A percentile compares a stretch with the other conserved stretches of the same genome.
phyloP scores from a whole-genome alignment of 2,797 vertebrate genomes.

The Oreonectes daqikongensis region DNA sequence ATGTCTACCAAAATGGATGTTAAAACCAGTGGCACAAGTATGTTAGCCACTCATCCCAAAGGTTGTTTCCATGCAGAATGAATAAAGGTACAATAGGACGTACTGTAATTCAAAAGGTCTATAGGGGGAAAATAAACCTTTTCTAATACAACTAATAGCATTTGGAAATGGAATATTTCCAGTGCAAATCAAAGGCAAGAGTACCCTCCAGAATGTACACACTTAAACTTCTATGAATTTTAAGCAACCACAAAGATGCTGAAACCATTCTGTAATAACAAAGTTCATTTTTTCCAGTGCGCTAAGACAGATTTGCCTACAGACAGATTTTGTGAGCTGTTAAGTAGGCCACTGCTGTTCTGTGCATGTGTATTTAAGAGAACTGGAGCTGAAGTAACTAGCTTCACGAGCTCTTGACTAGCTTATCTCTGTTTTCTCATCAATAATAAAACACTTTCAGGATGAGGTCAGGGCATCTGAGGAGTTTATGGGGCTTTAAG shows the following conservation, averaged over 20 bases:
- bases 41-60: too few species aligned
- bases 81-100: not conserved
- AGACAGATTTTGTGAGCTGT: conserved; percentile 21
- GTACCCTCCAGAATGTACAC: not conserved
- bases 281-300: conserved; percentile 5
- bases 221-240: not conserved
- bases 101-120: not conserved
- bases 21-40: too few species aligned
- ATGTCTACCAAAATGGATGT: not conserved
- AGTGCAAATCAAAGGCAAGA: not conserved
- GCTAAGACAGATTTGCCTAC: conserved; percentile 16
- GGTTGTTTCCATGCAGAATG: not conserved
- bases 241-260: not conserved
- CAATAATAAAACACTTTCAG: conserved; percentile 66
- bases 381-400: conserved; percentile 79
- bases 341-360: conserved; percentile 49
- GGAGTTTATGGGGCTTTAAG: conserved; percentile 7
- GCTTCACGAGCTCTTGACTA: conserved; percentile 66
- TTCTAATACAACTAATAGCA: not conserved
- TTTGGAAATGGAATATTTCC: not conserved
- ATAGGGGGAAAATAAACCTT: not conserved
- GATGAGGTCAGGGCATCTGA: conserved; percentile 5
- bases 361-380: conserved; percentile 41
- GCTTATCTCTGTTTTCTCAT: conserved; percentile 64
- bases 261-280: not conserved